These are phyloP conservation scores for Ophraella communa DNA, from an alignment of 2,888 invertebrate species.

Conservation along the genomic window DNA sequence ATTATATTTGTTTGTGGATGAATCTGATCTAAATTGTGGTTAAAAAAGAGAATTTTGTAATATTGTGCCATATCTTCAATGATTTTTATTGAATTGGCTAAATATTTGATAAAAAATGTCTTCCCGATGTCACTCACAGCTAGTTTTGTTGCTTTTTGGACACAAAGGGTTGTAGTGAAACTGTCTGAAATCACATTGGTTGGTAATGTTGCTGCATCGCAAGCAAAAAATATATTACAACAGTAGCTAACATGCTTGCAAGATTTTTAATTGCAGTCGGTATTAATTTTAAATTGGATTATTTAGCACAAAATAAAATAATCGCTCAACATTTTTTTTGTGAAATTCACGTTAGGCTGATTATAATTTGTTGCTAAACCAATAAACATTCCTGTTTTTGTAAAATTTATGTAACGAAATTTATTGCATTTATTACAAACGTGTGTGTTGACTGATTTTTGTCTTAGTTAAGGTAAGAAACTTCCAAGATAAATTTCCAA, in stretches of 20 bases:
- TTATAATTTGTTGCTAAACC: neutral
- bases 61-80: too few relatives aligned
- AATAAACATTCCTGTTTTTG: constrained; percentile 5
- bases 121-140: too few relatives aligned
- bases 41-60: too few relatives aligned
- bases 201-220: neutral
- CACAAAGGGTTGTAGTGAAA: too few relatives aligned
- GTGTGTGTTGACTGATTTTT: neutral
- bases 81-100: too few relatives aligned
- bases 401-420: neutral
- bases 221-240: neutral
- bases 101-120: too few relatives aligned
- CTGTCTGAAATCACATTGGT: neutral
- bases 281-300: too few relatives aligned
- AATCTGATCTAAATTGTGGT: too few relatives aligned
- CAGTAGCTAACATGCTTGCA: neutral
- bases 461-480: too few relatives aligned
- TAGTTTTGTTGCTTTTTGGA: too few relatives aligned
- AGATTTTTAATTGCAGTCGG: neutral
- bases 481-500: neutral
- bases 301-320: neutral
- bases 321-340: neutral
- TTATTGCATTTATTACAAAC: constrained; percentile 2
- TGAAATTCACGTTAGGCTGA: neutral
- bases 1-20: too few relatives aligned